Evolutionary conservation across 2,113 vertebrate genomes (phyloP).

Genomic region (western clawed frog (Xenopus tropicalis)): DNA sequence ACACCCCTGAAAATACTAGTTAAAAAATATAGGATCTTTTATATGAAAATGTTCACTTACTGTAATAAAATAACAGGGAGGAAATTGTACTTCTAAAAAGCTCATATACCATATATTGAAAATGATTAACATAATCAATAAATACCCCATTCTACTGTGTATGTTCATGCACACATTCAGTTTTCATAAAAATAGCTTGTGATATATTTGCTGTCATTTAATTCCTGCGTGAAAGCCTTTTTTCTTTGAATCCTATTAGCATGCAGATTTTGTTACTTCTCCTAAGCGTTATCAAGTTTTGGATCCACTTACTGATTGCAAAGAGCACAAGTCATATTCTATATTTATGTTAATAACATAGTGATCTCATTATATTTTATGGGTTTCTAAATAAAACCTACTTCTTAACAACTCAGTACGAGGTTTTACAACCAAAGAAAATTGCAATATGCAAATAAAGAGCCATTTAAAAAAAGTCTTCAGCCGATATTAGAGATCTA

Average conservation of each 20-base stretch:
- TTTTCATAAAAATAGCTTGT: neutral
- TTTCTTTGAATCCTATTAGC: constrained; percentile 13
- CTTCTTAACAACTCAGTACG: constrained; percentile 32
- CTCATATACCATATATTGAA: too few relatives aligned
- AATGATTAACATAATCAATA: too few relatives aligned
- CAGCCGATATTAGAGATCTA: constrained; percentile 18
- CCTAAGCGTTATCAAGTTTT: constrained; percentile 5
- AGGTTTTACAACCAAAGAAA: constrained; percentile 39
- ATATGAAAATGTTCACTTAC: too few relatives aligned
- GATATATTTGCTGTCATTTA: neutral
- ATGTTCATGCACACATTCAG: too few relatives aligned
- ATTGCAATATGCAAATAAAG: constrained; percentile 38
- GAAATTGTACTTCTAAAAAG: too few relatives aligned
- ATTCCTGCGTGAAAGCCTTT: neutral
- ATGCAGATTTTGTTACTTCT: constrained; percentile 22
- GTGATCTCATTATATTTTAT: constrained; percentile 43
- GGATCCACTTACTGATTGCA: constrained; percentile 29
- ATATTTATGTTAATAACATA: constrained; percentile 40
- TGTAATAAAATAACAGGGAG: too few relatives aligned
- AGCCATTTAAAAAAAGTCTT: constrained; percentile 2
- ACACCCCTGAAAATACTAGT: too few relatives aligned
- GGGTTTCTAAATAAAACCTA: constrained; percentile 38
- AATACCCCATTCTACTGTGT: too few relatives aligned
- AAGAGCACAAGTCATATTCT: constrained; percentile 25
- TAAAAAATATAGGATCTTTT: too few relatives aligned